Evolutionary conservation across 2,888 invertebrate species (phyloP).

Genomic region (Macrophya annulata): DNA sequence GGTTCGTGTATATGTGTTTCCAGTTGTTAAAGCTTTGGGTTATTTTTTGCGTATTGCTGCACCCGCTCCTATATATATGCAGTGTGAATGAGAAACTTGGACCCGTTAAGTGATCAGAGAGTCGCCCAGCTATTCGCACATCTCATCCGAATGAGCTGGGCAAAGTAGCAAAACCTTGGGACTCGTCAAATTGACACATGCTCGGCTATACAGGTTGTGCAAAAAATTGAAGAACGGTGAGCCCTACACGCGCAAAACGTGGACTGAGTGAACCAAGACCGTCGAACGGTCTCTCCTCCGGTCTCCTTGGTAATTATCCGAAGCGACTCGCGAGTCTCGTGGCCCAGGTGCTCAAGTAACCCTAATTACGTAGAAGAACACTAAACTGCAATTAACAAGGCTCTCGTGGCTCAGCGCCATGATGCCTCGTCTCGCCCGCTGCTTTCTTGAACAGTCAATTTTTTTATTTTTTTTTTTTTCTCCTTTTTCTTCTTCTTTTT

Average conservation of each 20-base stretch:
- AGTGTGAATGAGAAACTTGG: background rate
- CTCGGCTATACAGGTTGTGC: constrained; percentile 11
- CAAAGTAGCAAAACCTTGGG: constrained; percentile 47
- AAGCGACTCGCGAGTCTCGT: constrained; percentile 47
- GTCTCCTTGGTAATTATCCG: constrained; percentile 49
- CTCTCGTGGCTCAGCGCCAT: constrained; percentile 66
- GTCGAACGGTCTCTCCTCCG: constrained; percentile 3
- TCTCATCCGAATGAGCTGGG: background rate
- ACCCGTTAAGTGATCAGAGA: constrained; percentile 30
- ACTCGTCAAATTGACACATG: constrained; percentile 51
- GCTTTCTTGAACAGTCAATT: constrained; percentile 41
- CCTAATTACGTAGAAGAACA: constrained; percentile 77
- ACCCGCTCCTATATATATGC: background rate
- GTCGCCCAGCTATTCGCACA: constrained; percentile 3
- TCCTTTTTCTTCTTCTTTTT: background rate
- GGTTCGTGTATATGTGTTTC: background rate
- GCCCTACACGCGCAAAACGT: background rate
- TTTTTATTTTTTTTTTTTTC: constrained; percentile 2
- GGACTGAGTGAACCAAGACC: constrained; percentile 21
- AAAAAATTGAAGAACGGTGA: background rate
- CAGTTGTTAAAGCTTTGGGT: background rate
- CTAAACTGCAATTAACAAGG: constrained; percentile 78
- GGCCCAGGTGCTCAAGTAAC: constrained; percentile 74
- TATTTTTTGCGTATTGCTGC: background rate
- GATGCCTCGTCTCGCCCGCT: constrained; percentile 62